Evolutionary conservation across 2,113 vertebrate genomes (phyloP).

Genomic region (Triplophysa dalaica): DNA sequence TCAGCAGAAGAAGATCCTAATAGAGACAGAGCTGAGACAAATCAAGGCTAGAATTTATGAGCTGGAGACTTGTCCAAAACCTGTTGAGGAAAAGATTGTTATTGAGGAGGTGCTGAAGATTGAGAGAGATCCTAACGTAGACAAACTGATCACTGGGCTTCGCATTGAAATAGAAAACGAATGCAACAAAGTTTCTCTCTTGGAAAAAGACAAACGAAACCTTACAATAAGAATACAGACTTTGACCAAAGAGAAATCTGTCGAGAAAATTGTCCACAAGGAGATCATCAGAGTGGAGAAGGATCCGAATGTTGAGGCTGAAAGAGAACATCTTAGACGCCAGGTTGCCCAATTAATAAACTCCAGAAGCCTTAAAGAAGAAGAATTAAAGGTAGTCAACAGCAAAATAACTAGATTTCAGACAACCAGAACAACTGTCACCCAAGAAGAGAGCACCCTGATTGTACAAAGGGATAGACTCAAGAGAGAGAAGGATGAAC

Average conservation of each 20-base stretch:
- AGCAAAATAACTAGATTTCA: conserved; percentile 77
- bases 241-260: conserved; percentile 83
- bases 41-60: conserved; percentile 84
- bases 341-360: conserved; percentile 76
- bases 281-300: conserved; percentile 94
- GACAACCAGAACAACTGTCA: conserved; percentile 70
- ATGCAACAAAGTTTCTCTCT: conserved; percentile 67
- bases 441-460: conserved; percentile 78
- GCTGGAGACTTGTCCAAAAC: conserved; percentile 77
- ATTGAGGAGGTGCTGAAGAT: conserved; percentile 92
- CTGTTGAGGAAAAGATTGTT: conserved; percentile 87
- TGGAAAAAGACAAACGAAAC: conserved; percentile 84
- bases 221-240: conserved; percentile 80
- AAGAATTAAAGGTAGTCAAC: conserved; percentile 70
- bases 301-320: conserved; percentile 82
- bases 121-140: conserved; percentile 87
- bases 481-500: conserved; percentile 74
- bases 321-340: conserved; percentile 82
- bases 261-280: conserved; percentile 92
- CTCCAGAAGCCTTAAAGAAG: conserved; percentile 78
- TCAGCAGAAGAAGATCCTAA: conserved; percentile 81
- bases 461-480: conserved; percentile 69
- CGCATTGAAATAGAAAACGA: conserved; percentile 79
- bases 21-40: conserved; percentile 85
- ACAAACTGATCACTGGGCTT: conserved; percentile 75